Conservation (phyloP, 1,140 invertebrate species). For the Cyclargus thomasi region DNA sequence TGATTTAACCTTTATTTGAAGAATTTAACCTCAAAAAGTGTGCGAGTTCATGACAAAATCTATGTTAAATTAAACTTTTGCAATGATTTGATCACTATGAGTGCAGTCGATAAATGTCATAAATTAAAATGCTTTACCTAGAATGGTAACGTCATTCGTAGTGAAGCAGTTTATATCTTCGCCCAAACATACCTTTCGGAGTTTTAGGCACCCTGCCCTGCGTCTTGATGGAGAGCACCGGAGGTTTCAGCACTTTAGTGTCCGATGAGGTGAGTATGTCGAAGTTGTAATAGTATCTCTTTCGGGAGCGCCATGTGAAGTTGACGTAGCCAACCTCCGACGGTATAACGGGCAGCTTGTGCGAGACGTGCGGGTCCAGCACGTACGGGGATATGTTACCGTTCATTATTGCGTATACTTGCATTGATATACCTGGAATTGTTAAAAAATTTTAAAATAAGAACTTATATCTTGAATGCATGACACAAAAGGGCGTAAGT, state of each 20-base stretch:
- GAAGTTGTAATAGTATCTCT: constrained; percentile 92
- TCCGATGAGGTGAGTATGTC: constrained; percentile 89
- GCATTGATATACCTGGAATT: constrained; percentile 85
- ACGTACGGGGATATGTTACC: constrained; percentile 90
- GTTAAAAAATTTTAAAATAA: not conserved
- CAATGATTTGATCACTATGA: no score
- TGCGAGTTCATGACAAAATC: no score
- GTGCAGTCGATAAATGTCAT: no score
- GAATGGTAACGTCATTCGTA: no score
- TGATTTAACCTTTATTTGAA: no score
- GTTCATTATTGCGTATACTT: constrained; percentile 91
- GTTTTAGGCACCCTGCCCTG: constrained; percentile 88
- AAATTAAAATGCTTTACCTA: no score
- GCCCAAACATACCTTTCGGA: constrained; percentile 86
- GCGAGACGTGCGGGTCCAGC: constrained; percentile 91
- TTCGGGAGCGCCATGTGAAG: constrained; percentile 93
- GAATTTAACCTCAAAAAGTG: no score
- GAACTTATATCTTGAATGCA: constrained; percentile 23
- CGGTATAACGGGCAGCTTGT: constrained; percentile 90
- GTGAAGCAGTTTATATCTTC: no score
- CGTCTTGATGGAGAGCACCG: constrained; percentile 89
- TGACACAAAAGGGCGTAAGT: no score
- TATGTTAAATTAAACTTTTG: no score
- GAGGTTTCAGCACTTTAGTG: constrained; percentile 87
- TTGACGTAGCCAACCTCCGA: constrained; percentile 93